Evolutionary conservation across 1,140 invertebrate genomes (phyloP), one percentile per base, ranked within the genome.

Genomic region (Tetramorium simillimum): DNA sequence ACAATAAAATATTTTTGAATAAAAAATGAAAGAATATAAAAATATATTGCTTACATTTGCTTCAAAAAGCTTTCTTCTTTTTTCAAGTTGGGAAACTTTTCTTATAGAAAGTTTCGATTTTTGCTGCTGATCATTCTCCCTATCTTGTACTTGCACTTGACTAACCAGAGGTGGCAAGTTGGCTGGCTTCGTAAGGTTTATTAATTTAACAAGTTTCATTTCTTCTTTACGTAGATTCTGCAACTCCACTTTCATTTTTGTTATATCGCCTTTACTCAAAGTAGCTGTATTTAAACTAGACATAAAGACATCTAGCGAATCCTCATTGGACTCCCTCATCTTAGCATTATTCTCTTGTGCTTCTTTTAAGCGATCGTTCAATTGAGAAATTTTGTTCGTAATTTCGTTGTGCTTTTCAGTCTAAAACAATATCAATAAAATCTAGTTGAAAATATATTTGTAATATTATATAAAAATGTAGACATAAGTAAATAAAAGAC

Each of bases 111-210:
- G 7, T 62, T 84, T 84, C 18, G 69, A 73, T 21, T 37, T 75
- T 62, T 84, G 67, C 7, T 62, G 69, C 6, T 18, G 2, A 43
- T 60, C 16, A 2, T 73, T 18, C 0, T 33, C 49, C 14, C 12
- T 24, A 24, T 62, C 33, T 28, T 69, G 53, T 58, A 1, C 33
- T 28, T 56, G 69, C n/a, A 37, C 40, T 62, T 76, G 63, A 65
- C 81, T 86, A 43, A 76, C 51, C 67, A 96, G 92, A 33, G 96
- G 93, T 12, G 97, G 97, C 24, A 98, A 93, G 91, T 96, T 95
- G 1, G 96, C 96, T 7, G 98, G 98, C 93, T 97, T 97, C 0
- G 98, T 97, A 75, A 99, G 95, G 88, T 98, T 97, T 0, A 98
- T 96, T 21, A 99, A 93, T 82, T 97, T 97, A 53, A 97, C 94